Base-by-base conservation (phyloP, 1,140 invertebrate genomes). In the Planococcus citri region DNA sequence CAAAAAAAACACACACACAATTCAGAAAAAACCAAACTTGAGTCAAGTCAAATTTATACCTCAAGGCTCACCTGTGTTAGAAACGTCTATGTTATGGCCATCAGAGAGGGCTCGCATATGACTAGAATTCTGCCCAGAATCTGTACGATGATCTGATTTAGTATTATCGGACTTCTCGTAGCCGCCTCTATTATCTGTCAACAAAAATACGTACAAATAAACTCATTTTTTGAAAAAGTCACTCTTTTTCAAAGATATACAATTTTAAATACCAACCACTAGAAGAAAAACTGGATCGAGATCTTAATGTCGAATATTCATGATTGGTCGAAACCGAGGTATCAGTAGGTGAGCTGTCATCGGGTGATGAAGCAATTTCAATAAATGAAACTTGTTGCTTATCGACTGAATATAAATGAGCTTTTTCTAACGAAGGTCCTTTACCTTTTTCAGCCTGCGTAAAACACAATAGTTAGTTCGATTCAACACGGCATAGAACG, bases 311-410 rank as follows among this genome's bases (percentile, higher is more conserved):
- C 6, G 41, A 51, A n/a, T 51, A 17, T 61, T 51, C 61, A 24
- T 61, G 51, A 68, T 68, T 67, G 17, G 33, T 38, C 33, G 68
- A 37, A n/a, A n/a, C n/a, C n/a, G 22, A 57, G 57, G 24, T 27
- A 41, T n/a, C 25, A 61, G 2, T 51, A 3, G 41, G 41, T 9
- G 41, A 51, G 17, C n/a, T 51, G 2, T 25, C 60, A 24, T 64
- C 60, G 10, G 20, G 10, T 10, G 21, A 9, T 10, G 60, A 25
- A 17, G 60, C 71, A 27, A 82, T 79, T 80, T 85, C 82, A 73
- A 87, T 86, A 75, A 87, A 82, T 71, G 85, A 84, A 69, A 86
- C 85, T 77, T 87, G 86, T 69, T 87, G 85, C 76, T 86, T 87
- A 73, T 87, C 85, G 70, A 87, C 84, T 4, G 81, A 83, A 77